Evolutionary conservation across 2,113 vertebrate genomes (phyloP).

Genomic region (Crypturellus undulatus): DNA sequence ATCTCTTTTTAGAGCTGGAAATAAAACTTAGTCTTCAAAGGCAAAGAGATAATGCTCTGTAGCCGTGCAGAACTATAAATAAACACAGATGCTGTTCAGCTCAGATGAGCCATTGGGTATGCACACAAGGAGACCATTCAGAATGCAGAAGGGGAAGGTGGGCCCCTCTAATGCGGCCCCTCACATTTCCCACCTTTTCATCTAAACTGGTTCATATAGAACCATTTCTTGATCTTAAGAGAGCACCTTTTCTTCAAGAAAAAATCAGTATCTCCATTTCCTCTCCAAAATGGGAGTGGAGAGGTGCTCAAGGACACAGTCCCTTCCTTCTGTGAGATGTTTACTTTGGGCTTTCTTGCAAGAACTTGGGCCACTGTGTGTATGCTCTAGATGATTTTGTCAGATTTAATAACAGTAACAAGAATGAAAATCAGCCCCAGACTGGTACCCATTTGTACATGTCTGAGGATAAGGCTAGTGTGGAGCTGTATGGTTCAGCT

Average conservation of each 20-base stretch:
- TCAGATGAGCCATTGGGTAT: neutral
- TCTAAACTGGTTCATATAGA: neutral
- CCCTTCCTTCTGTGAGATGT: neutral
- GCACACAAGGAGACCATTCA: rapidly evolving
- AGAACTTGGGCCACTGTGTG: neutral
- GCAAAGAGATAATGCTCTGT: neutral
- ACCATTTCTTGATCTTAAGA: neutral
- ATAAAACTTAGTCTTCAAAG: neutral
- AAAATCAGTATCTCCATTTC: neutral
- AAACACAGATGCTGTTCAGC: neutral
- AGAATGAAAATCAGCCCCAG: neutral
- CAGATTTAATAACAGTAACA: neutral
- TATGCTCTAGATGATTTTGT: neutral
- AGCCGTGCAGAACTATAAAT: neutral
- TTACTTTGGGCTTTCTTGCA: neutral
- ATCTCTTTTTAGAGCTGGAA: neutral
- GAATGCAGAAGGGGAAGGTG: neutral
- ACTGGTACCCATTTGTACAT: neutral
- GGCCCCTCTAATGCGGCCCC: neutral
- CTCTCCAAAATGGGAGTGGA: rapidly evolving
- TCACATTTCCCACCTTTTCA: neutral
- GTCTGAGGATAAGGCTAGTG: neutral
- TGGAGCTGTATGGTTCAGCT: neutral
- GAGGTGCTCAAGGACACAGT: neutral
- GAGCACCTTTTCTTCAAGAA: neutral